phyloP scores from a whole-genome alignment of 2,888 invertebrate genomes.

The Trichopoda pennipes region DNA sequence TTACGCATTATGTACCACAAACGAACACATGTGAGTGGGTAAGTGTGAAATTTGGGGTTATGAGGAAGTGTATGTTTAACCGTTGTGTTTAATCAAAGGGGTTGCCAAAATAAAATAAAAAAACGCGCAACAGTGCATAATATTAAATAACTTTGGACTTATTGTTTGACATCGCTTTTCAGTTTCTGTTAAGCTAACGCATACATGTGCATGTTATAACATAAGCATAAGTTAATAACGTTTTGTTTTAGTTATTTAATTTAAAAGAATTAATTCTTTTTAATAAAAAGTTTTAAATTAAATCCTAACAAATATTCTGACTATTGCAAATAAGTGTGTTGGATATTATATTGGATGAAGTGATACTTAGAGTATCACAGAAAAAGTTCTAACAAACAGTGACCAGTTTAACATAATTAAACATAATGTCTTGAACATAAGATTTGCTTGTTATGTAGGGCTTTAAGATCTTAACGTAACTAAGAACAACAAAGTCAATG shows the following conservation, averaged over 20 bases:
- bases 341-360: no score
- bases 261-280: slow-evolving; percentile 22
- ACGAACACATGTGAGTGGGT: slow-evolving; percentile 3
- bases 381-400: no score
- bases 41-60: background rate
- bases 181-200: slow-evolving; percentile 47
- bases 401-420: no score
- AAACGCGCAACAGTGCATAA: slow-evolving; percentile 46
- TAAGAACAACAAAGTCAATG: no score
- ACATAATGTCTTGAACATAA: no score
- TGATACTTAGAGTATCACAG: no score
- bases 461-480: no score
- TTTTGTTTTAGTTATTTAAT: background rate
- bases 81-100: slow-evolving; percentile 56
- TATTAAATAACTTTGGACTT: slow-evolving; percentile 31
- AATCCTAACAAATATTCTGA: no score
- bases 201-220: background rate
- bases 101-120: slow-evolving; percentile 34
- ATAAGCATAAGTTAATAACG: background rate
- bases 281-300: no score
- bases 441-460: no score
- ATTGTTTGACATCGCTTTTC: slow-evolving; percentile 56
- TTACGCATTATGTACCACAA: slow-evolving; percentile 30
- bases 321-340: no score
- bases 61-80: slow-evolving; percentile 23